Evolutionary conservation across 2,888 invertebrate genomes (phyloP).

Genomic region (Sisyra nigra): DNA sequence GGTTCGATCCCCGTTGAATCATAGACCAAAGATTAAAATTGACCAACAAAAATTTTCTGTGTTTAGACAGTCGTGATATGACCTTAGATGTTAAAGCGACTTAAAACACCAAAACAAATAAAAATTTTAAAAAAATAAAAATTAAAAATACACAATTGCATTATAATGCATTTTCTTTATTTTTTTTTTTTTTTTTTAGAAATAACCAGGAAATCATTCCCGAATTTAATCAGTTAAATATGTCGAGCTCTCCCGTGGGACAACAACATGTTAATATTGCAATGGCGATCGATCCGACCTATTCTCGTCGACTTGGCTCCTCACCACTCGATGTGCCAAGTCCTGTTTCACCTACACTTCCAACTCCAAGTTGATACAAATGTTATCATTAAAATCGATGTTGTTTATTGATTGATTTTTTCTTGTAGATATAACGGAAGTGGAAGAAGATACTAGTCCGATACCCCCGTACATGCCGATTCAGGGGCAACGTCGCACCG

Average conservation of each 20-base stretch:
- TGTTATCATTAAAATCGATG: neutral
- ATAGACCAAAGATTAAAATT: no score
- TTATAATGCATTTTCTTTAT: no score
- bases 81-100: no score
- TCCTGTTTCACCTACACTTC: constrained; percentile 9
- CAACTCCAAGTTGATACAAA: constrained; percentile 17
- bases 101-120: no score
- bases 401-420: neutral
- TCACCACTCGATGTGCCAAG: constrained; percentile 20
- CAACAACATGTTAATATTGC: constrained; percentile 39
- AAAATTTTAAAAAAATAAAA: no score
- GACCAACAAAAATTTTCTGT: no score
- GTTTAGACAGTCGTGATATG: no score
- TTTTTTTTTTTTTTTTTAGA: no score
- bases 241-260: constrained; percentile 16
- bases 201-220: no score
- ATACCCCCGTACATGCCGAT: constrained; percentile 64
- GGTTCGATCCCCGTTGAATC: no score
- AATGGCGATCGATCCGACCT: constrained; percentile 50
- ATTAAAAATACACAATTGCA: no score
- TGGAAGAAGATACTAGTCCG: constrained; percentile 37
- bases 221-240: constrained; percentile 2
- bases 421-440: constrained; percentile 15
- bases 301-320: constrained; percentile 22
- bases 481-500: constrained; percentile 50